Evolutionary conservation across 1,140 invertebrate genomes (phyloP), one percentile per base, ranked within the genome.

Genomic region (Vanessa atalanta): DNA sequence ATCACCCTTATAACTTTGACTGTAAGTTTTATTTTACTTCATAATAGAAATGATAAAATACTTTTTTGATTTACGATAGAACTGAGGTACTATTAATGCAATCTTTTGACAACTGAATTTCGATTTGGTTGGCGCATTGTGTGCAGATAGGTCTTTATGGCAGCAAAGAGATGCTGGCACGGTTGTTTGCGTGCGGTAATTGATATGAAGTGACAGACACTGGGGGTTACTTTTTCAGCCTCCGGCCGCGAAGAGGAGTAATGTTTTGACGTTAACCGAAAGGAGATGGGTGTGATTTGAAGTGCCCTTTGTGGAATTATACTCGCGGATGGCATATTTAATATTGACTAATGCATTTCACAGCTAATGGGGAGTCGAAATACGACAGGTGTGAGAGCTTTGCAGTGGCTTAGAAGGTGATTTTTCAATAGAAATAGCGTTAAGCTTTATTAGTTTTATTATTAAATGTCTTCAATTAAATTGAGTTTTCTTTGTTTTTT

Each of bases 281-380:
- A 88, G 83, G 84, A 90, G 87, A 90, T 90, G 90, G 88, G 89
- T 91, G 90, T 90, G 90, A 92, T 92, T 91, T 92, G 90, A 87
- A 92, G 90, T 88, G 90, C 89, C 89, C 90, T 92, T 91, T 92
- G 90, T 92, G 90, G 90, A 91, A 91, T 92, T 92, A 92, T 88
- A 90, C 78, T 87, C 87, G 85, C 87, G 88, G 79, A 86, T 75
- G 88, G 87, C 86, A 88, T 88, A 87, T 89, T 91, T 92, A 91
- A 92, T 92, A 92, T 89, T 89, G 85, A 90, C 90, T 92, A 92
- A 92, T 92, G 89, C 88, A 91, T 90, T 89, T 92, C 86, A 80
- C 80, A 78, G 85, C 83, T 90, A 90, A 91, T 91, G 88, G 89
- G 83, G 80, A 86, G 80, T 83, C 74, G 82, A 65, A 85, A 81